Base-by-base conservation (phyloP, 2,888 invertebrate species). In the Apodemia zela region DNA sequence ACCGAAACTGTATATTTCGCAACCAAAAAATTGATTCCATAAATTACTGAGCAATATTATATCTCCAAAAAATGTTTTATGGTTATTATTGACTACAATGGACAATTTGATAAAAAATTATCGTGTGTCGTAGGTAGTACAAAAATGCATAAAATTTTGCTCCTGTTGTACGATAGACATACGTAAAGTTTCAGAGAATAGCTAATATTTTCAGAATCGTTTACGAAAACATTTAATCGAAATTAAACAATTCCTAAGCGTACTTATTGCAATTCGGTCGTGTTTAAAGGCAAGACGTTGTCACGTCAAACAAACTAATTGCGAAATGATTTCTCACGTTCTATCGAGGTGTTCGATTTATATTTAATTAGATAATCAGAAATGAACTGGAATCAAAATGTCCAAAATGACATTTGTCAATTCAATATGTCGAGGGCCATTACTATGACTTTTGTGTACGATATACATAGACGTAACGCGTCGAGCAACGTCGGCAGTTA, bases 331-430 rank as follows among this genome's bases (percentile, higher is more conserved):
- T 57, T 57, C 25, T 57, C 25, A 57, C 47, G 47, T n/a, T 57
- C 29, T 29, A 25, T 57, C 57, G 57, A 57, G 57, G 57, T 57
- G 29, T 29, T 57, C 57, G 54, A 25, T 15, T 15, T 13, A 7
- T 65, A 65, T 59, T 60, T 67, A 68, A 68, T 65, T 64, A 57
- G 59, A 38, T 42, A 15, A 62, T 67, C 66, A 65, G 63, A 73
- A 72, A 70, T 72, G 73, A 77, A 79, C 79, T 75, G 74, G 72
- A 72, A 76, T 74, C 78, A 82, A 79, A 47, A 82, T 72, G 74
- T 83, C 85, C 85, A 82, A 80, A 78, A 69, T 85, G 82, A 85
- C 82, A 81, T 70, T 72, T 81, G 82, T 84, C 84, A 84, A 81
- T 79, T 78, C 82, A 82, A 84, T 78, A 77, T 82, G 80, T 81